Evolutionary conservation across 2,113 vertebrate genomes (phyloP), one percentile per base, ranked within the genome.

Genomic region (Bagarius yarrelli): DNA sequence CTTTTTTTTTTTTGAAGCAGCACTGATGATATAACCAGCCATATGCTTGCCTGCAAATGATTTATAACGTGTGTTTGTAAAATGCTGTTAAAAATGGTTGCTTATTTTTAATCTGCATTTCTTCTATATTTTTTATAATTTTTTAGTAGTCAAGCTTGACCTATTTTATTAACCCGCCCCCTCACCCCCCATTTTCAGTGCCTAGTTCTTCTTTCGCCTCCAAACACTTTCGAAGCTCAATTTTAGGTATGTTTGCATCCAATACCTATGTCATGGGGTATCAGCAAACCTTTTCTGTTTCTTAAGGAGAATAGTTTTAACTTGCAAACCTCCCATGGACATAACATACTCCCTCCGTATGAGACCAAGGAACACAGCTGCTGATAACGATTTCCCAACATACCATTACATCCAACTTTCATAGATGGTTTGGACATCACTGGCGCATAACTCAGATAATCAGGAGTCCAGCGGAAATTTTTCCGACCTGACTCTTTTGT

Each of bases 281-380:
- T 40, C 27, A 72, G 47, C 14, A 40, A 52, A 30, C 70, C 14
- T 50, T 79, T 16, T 56, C 44, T n/a, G 27, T 56, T 74, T 78
- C 63, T 59, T 66, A 63, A 77, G 63, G 44, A 72, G 60, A 66
- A 69, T 40, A 66, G 56, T 27, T 36, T 74, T 74, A 73, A 69
- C 59, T 5, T 66, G 57, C 56, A 56, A 81, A 63, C 71, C 63
- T 76, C 44, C n/a, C 32, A 69, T 70, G 36, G 5, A 64, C 19
- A 34, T 6, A 82, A 52, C 14, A 44, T 69, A 56, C 78, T 83
- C 81, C 78, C 81, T 25, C 55, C 32, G 53, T 59, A 34, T 57
- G 13, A 63, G 25, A 77, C 84, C 81, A 85, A 66, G 72, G 74
- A 85, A 83, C 56, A 52, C 84, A 85, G 77, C 78, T 85, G 84